Conservation (phyloP, 2,797 vertebrate species). For the Hyperoplus lanceolatus region DNA sequence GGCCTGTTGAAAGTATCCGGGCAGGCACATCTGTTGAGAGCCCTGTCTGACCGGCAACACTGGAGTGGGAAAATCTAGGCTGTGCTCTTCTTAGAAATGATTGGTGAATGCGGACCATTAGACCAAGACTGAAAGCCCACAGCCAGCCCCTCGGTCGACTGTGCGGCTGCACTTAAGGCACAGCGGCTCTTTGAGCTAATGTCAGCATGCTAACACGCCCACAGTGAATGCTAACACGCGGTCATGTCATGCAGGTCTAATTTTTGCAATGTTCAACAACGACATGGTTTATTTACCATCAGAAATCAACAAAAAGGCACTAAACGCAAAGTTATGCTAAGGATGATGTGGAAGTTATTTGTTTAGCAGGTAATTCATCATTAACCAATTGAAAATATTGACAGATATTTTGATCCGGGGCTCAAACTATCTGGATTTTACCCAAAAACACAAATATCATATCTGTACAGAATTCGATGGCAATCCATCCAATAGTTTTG, state of each 20-base stretch:
- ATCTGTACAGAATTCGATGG: no score
- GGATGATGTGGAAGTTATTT: neutral
- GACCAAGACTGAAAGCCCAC: neutral
- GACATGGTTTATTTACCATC: neutral
- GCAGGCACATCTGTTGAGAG: conserved; percentile 34
- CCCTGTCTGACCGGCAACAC: conserved; percentile 57
- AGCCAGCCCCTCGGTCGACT: neutral
- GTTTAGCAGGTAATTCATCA: neutral
- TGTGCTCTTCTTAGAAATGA: conserved; percentile 45
- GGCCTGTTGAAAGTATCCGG: conserved; percentile 53
- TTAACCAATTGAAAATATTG: neutral
- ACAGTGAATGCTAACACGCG: neutral
- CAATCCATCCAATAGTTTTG: neutral
- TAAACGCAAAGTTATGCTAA: neutral
- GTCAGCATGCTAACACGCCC: neutral
- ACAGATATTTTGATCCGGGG: no score
- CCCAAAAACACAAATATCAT: neutral
- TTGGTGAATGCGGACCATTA: conserved; percentile 23
- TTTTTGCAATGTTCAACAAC: neutral
- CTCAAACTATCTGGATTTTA: neutral
- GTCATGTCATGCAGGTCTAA: neutral
- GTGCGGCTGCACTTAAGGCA: neutral
- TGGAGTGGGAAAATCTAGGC: conserved; percentile 43
- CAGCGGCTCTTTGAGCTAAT: neutral
- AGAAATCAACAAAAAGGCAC: neutral